Evolutionary conservation across 2,113 vertebrate genomes (phyloP), one percentile per base, ranked within the genome.

Genomic region (Cyanistes caeruleus): DNA sequence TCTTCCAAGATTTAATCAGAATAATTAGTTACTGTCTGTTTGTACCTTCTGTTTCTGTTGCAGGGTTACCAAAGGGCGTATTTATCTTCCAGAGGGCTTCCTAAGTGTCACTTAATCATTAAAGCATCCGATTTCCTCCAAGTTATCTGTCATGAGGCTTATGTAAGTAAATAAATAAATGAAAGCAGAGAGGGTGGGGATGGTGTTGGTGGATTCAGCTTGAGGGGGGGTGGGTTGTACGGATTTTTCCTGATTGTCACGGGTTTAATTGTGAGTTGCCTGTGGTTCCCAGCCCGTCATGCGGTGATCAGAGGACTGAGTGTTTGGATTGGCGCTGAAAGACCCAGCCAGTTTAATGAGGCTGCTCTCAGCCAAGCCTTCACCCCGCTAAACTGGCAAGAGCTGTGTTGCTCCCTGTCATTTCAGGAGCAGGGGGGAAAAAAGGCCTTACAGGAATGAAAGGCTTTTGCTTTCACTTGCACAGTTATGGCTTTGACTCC

Each of bases 11-110:
- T 75, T 81, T 84, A 79, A 91, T 94, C 78, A 55, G 93, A 96
- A 97, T 97, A 96, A 97, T 96, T 93, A 94, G 92, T 97, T 93
- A 96, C 91, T 91, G 93, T 97, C 97, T 96, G 90, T 97, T 95
- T 96, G 59, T 94, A 87, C 85, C 72, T 95, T 95, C 83, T 95
- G 84, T 68, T 97, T 96, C 90, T 92, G 84, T 87, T 96, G 69
- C 91, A 95, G 92, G 83, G 37, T 86, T 97, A 96, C 94, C 95
- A 97, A 94, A 93, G 93, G 93, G 79, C 16, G 44, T 89, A 52
- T 97, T 96, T 96, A 74, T 92, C 90, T 94, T 82, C 88, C 89
- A 77, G 82, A 55, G 79, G 11, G 58, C 91, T 95, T 89, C 91
- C 75, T 84, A 52, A 94, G 92, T 87, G 96, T 94, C 64, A 28